Evolutionary conservation across 2,113 vertebrate species (phyloP).

Genomic region (Gobio gobio): DNA sequence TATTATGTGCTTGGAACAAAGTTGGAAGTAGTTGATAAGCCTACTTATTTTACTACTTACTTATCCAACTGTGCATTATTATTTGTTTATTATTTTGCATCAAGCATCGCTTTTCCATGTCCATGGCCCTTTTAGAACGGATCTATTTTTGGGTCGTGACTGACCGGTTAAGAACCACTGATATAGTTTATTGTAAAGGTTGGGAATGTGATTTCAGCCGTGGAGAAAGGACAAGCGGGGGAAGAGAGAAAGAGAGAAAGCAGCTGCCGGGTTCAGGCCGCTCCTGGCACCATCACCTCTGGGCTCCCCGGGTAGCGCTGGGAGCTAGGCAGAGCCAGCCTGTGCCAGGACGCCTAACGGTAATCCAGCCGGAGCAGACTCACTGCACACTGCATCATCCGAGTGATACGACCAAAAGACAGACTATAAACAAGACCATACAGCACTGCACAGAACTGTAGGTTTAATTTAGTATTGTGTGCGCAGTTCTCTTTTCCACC

Average conservation of each 20-base stretch:
- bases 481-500: slow-evolving; percentile 20
- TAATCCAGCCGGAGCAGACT: slow-evolving; percentile 14
- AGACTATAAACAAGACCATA: background rate
- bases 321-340: slow-evolving; percentile 39
- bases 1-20: too few species aligned
- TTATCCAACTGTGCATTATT: background rate
- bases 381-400: slow-evolving; percentile 11
- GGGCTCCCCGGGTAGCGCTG: slow-evolving; percentile 17
- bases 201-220: background rate
- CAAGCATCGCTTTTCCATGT: background rate
- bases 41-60: background rate
- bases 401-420: background rate
- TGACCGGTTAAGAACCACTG: background rate
- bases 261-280: slow-evolving; percentile 42
- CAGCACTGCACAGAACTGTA: background rate
- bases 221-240: background rate
- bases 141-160: background rate
- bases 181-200: background rate
- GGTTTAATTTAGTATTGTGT: background rate
- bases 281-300: slow-evolving; percentile 55
- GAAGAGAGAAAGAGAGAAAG: background rate
- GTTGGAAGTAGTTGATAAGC: background rate
- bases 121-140: background rate
- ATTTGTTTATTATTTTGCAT: background rate
- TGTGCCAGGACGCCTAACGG: slow-evolving; percentile 42